Evolutionary conservation across 2,888 invertebrate species (phyloP).

Genomic region (Meiosimyza platycephala): DNA sequence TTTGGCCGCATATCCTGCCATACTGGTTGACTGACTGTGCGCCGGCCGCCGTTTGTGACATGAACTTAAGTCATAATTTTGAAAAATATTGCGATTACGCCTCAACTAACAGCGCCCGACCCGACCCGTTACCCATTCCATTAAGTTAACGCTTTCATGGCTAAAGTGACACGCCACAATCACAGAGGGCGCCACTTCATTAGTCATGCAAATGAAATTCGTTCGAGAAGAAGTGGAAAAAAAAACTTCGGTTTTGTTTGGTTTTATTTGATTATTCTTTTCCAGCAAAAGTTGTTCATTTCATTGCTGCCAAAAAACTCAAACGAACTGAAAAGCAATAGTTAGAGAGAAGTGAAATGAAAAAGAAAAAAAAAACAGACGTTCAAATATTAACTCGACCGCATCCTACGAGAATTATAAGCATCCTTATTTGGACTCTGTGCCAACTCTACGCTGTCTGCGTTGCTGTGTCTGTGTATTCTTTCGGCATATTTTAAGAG

Average conservation of each 20-base stretch:
- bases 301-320: not conserved
- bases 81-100: constrained; percentile 33
- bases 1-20: not conserved
- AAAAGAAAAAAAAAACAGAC: constrained; percentile 1
- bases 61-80: constrained; percentile 40
- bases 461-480: not conserved
- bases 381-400: constrained; percentile 28
- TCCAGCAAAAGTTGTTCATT: constrained; percentile 13
- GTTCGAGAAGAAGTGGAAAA: constrained; percentile 4
- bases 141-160: not conserved
- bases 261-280: constrained; percentile 28
- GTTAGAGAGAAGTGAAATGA: not conserved
- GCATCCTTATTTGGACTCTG: not conserved
- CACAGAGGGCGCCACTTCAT: constrained; percentile 43
- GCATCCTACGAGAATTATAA: constrained; percentile 2
- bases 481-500: not conserved
- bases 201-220: constrained; percentile 45
- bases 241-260: constrained; percentile 6
- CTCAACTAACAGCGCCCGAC: not conserved
- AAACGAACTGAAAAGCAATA: not conserved
- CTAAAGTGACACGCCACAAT: constrained; percentile 29
- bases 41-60: not conserved
- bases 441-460: too few species aligned
- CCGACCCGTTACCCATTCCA: not conserved
- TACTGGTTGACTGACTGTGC: not conserved